These are phyloP conservation scores for Cryptotis parvus DNA, from an alignment of 2,113 vertebrate species.

Conservation along the genomic window DNA sequence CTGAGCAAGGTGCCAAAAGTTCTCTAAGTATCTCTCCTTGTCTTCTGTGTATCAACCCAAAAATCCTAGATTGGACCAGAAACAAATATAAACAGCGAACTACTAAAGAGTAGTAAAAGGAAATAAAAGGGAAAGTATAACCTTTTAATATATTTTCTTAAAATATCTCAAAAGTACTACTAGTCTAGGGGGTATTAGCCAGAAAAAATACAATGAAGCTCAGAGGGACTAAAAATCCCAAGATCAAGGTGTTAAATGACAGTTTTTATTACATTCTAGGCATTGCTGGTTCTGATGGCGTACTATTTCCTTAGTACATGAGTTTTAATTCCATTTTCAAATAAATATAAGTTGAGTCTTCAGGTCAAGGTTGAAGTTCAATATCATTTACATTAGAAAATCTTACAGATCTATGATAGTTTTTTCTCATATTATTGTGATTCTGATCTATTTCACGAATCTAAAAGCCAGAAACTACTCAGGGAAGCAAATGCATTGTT, in stretches of 20 bases:
- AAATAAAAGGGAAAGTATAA: background rate
- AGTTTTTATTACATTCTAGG: background rate
- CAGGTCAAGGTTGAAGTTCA: background rate
- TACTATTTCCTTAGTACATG: background rate
- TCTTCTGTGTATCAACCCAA: background rate
- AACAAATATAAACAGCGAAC: background rate
- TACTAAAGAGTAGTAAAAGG: background rate
- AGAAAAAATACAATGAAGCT: background rate
- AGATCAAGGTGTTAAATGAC: background rate
- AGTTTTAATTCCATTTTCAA: background rate
- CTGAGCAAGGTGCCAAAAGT: background rate
- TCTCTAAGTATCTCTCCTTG: background rate
- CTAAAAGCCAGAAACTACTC: background rate
- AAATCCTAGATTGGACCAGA: background rate
- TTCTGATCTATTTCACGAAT: background rate
- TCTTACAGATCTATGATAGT: background rate
- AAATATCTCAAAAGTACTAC: background rate
- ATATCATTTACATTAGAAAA: background rate
- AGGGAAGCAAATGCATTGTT: constrained; percentile 54
- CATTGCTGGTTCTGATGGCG: background rate
- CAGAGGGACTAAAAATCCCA: background rate
- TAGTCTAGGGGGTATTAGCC: background rate
- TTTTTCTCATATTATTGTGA: background rate
- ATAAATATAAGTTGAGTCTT: background rate
- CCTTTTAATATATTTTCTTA: background rate